These are phyloP conservation scores for Heliconius nattereri DNA, from an alignment of 1,140 invertebrate genomes.

Conservation along the genomic window DNA sequence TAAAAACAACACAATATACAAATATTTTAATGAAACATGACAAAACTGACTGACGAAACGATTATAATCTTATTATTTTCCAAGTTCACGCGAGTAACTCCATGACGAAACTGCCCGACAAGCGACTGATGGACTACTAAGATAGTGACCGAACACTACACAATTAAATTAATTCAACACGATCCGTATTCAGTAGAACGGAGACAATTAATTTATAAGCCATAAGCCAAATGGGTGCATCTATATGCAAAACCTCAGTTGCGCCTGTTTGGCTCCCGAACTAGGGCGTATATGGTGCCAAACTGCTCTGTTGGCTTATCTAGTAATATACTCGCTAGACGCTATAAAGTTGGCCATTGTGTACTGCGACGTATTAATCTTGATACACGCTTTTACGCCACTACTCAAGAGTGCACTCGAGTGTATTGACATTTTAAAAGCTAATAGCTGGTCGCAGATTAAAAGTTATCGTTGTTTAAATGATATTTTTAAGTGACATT, in stretches of 20 bases:
- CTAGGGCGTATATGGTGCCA: slow-evolving; percentile 74
- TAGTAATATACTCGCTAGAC: slow-evolving; percentile 67
- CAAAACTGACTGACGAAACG: background rate
- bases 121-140: background rate
- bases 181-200: slow-evolving; percentile 63
- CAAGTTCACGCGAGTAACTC: background rate
- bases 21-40: background rate
- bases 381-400: slow-evolving; percentile 36
- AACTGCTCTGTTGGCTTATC: slow-evolving; percentile 79
- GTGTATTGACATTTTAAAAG: slow-evolving; percentile 32
- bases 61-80: background rate
- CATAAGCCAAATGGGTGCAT: slow-evolving; percentile 76
- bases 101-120: background rate
- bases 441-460: background rate
- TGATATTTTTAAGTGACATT: background rate
- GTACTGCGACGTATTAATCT: slow-evolving; percentile 60
- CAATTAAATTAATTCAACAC: slow-evolving; percentile 38
- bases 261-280: slow-evolving; percentile 71
- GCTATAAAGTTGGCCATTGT: slow-evolving; percentile 74
- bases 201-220: slow-evolving; percentile 75
- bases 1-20: background rate
- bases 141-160: background rate
- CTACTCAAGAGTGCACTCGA: slow-evolving; percentile 32
- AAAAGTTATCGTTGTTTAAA: slow-evolving; percentile 16
- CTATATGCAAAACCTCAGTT: slow-evolving; percentile 77